Conservation (phyloP, 2,797 vertebrate species). For the Ptychobarbus kaznakovi region DNA sequence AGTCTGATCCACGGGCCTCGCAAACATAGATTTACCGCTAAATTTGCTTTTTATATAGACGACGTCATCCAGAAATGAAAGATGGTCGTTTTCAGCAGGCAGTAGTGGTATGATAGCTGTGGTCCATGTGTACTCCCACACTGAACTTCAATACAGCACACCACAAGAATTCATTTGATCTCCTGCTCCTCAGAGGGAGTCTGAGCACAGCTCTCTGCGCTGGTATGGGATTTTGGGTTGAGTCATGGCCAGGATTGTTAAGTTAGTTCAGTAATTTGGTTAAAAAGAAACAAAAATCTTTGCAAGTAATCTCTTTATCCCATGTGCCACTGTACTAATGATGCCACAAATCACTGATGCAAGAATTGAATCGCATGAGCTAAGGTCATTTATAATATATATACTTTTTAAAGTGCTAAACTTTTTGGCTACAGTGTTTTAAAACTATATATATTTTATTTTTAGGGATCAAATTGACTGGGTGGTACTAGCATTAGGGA, state of each 20-base stretch:
- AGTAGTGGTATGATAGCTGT: constrained; percentile 34
- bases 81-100: constrained; percentile 14
- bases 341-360: constrained; percentile 6
- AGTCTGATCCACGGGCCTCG: background rate
- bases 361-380: constrained; percentile 11
- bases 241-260: constrained; percentile 7
- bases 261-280: constrained; percentile 4
- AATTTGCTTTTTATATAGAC: background rate
- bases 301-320: background rate
- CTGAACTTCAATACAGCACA: constrained; percentile 28
- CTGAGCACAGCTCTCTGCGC: background rate
- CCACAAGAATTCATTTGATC: constrained; percentile 45
- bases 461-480: background rate
- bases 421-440: background rate
- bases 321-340: background rate
- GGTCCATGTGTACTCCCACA: constrained; percentile 38
- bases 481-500: background rate
- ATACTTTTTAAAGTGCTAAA: background rate
- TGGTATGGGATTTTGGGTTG: constrained; percentile 20
- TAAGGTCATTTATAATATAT: background rate
- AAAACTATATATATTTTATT: background rate
- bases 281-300: background rate
- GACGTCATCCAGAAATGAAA: constrained; percentile 38
- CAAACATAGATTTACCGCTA: constrained; percentile 6
- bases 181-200: constrained; percentile 12